These are phyloP conservation scores for Tolmerus cingulatus DNA, from an alignment of 2,888 invertebrate species.

Conservation along the genomic window DNA sequence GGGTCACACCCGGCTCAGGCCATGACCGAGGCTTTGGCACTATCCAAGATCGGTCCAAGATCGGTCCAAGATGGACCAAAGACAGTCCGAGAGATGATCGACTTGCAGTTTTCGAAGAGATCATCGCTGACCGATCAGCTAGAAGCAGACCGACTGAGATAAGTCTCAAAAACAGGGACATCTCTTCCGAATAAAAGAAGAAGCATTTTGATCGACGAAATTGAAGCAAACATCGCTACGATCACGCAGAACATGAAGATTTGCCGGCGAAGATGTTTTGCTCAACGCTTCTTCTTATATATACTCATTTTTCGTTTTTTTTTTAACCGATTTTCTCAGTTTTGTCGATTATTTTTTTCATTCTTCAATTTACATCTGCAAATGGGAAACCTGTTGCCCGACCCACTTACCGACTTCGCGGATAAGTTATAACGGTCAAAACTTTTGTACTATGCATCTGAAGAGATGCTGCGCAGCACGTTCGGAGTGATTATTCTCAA, in stretches of 20 bases:
- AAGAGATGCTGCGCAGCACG: background rate
- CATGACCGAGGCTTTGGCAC: background rate
- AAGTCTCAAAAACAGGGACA: background rate
- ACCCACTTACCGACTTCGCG: slow-evolving; percentile 36
- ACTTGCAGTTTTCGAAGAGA: background rate
- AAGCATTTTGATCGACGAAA: background rate
- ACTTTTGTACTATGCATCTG: slow-evolving; percentile 10
- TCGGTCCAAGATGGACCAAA: background rate
- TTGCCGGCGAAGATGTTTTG: background rate
- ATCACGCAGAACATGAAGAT: background rate
- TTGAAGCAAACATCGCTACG: background rate
- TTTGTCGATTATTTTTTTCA: background rate
- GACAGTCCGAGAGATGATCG: background rate
- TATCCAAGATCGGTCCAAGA: background rate
- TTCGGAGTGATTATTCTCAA: background rate
- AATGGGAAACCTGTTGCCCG: slow-evolving; percentile 26
- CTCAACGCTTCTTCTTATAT: background rate
- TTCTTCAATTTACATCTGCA: slow-evolving; percentile 1
- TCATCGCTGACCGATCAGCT: background rate
- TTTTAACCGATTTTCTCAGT: background rate
- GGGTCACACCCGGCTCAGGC: background rate
- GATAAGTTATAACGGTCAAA: slow-evolving; percentile 36
- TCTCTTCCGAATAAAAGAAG: background rate
- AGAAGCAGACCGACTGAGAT: background rate
- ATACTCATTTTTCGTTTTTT: background rate